A percentile compares a stretch with the other conserved stretches of the same genome.
Conservation (phyloP, 2,113 vertebrate species). For the Trachemys scripta region DNA sequence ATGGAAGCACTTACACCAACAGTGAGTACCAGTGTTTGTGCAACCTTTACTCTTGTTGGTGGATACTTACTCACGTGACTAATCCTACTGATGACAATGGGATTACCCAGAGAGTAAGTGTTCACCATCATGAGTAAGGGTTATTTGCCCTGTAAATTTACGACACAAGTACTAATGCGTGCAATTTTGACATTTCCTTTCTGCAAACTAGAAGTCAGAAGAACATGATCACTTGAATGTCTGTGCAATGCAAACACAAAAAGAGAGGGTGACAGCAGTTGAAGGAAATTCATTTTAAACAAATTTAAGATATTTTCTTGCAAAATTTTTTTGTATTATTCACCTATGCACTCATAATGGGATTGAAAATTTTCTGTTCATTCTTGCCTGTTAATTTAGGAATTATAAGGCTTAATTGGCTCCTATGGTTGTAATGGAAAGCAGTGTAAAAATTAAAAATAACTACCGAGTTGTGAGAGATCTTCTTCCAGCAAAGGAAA, state of each 20-base stretch:
- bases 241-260: background rate
- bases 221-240: background rate
- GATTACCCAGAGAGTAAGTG: background rate
- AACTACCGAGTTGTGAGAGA: constrained; percentile 4
- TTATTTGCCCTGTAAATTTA: background rate
- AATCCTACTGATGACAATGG: background rate
- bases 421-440: constrained; percentile 39
- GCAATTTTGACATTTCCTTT: background rate
- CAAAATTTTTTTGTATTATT: background rate
- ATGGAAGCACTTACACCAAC: background rate
- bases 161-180: background rate
- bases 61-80: background rate
- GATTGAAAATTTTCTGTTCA: background rate
- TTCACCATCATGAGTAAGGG: background rate
- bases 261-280: background rate
- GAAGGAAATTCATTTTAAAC: background rate
- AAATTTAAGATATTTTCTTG: background rate
- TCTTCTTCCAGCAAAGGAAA: constrained; percentile 43
- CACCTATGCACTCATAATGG: too few species aligned
- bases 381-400: constrained; percentile 17
- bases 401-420: constrained; percentile 11
- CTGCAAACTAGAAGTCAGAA: background rate
- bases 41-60: background rate
- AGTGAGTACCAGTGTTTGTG: background rate
- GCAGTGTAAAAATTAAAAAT: constrained; percentile 63